A percentile compares a stretch with the other conserved stretches of the same genome.
Evolutionary conservation across 2,888 invertebrate genomes (phyloP).

Genomic region (Drosophila neonasuta): DNA sequence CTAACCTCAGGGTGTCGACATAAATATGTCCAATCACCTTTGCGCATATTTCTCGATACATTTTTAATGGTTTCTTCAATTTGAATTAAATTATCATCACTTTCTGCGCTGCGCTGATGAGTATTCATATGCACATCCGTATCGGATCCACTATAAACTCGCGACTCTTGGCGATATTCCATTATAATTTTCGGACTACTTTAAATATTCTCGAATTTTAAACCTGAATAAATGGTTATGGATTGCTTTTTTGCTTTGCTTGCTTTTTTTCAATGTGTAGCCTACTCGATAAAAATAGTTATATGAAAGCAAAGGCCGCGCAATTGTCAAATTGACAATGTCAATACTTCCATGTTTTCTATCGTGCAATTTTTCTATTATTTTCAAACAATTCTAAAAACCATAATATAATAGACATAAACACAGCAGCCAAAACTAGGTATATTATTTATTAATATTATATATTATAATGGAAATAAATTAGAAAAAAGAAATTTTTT

Average conservation of each 20-base stretch:
- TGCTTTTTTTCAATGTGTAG: neutral
- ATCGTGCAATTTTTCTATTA: no score
- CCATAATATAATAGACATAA: no score
- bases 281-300: conserved; percentile 1
- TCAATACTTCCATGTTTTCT: no score
- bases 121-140: neutral
- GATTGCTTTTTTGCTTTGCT: neutral
- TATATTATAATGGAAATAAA: no score
- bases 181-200: conserved; percentile 22
- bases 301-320: no score
- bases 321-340: no score
- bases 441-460: no score
- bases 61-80: conserved; percentile 36
- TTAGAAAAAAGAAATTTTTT: no score
- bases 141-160: conserved; percentile 7
- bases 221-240: neutral
- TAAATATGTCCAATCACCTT: conserved; percentile 56
- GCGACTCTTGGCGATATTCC: conserved; percentile 11
- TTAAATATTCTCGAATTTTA: neutral
- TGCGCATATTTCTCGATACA: conserved; percentile 48
- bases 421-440: no score
- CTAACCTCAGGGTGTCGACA: conserved; percentile 53
- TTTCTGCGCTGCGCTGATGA: neutral
- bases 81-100: conserved; percentile 16
- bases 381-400: no score